phyloP scores from a whole-genome alignment of 2,797 vertebrate genomes.

The Sebastiscus albofasciatus region DNA sequence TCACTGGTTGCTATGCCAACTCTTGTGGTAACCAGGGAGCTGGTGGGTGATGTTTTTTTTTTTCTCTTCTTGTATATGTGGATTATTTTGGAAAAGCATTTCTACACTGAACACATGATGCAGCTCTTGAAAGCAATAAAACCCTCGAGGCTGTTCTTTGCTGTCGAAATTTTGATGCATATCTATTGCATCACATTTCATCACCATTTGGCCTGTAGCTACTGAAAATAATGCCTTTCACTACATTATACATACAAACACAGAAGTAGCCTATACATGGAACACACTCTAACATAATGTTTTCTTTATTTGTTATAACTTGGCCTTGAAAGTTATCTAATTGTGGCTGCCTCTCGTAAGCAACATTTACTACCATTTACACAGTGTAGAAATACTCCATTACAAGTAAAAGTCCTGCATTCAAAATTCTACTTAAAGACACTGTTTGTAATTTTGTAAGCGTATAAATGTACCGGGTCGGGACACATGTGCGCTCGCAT shows the following conservation, averaged over 20 bases:
- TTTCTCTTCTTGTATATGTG: slow-evolving; percentile 1
- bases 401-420: background rate
- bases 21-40: slow-evolving; percentile 48
- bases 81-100: slow-evolving; percentile 7
- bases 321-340: background rate
- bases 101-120: background rate
- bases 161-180: background rate
- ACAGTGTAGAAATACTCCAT: background rate
- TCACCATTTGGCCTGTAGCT: background rate
- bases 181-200: slow-evolving; percentile 16
- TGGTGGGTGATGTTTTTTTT: slow-evolving; percentile 34
- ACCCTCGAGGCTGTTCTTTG: background rate
- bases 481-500: too few relatives aligned
- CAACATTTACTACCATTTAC: background rate
- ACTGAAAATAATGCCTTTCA: background rate
- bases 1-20: slow-evolving; percentile 63
- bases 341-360: background rate
- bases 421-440: background rate
- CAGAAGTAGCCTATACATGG: background rate
- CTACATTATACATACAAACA: background rate
- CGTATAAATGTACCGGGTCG: too few relatives aligned
- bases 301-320: background rate
- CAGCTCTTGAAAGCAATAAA: background rate
- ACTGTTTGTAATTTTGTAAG: too few relatives aligned
- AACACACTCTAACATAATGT: background rate